Evolutionary conservation across 2,113 vertebrate genomes (phyloP), one percentile per base, ranked within the genome.

Genomic region (Spermophilus dauricus): DNA sequence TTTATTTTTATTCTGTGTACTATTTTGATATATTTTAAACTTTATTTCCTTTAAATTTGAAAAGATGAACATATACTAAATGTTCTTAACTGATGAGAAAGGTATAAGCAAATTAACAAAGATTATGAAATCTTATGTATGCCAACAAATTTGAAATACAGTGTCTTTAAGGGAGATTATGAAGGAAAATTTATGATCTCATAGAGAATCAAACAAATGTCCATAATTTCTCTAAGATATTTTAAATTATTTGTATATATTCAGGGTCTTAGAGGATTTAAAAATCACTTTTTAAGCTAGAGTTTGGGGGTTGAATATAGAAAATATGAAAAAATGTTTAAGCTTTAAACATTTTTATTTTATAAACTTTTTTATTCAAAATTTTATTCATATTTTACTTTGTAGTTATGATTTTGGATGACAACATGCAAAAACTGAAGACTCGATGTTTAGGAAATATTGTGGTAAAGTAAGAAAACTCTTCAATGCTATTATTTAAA

Each of bases 391-490:
- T 69, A 37, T 84, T 96, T 97, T 91, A 90, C 93, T 94, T 98
- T 98, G 34, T 83, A 99, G 99, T 99, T 97, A 99, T 98, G 94
- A 99, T 99, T 98, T 98, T 99, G 95, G 99, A 99, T 98, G 99
- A 99, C 97, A 98, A 99, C 97, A 99, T 99, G 98, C 98, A 99
- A 97, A 98, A 98, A 97, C 98, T 99, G 98, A 99, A 99, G 98
- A 98, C 98, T 20, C 99, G 98, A 87, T 99, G 98, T 93, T 98
- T 99, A 98, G 99, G 99, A 98, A 99, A 99, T 98, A 99, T 99
- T 95, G 99, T 99, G 95, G 99, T 99, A 93, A 99, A 99, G 99
- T 99, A 99, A 99, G 99, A 92, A 96, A 97, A 95, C 88, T 17
- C 90, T 96, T 28, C 7, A 89, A 14, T 58, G 5, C n/a, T 86